Percentiles rank a stretch among this genome's conserved stretches.
These are phyloP conservation scores for Zaprionus ornatus DNA, from an alignment of 1,140 invertebrate species.

Conservation along the genomic window DNA sequence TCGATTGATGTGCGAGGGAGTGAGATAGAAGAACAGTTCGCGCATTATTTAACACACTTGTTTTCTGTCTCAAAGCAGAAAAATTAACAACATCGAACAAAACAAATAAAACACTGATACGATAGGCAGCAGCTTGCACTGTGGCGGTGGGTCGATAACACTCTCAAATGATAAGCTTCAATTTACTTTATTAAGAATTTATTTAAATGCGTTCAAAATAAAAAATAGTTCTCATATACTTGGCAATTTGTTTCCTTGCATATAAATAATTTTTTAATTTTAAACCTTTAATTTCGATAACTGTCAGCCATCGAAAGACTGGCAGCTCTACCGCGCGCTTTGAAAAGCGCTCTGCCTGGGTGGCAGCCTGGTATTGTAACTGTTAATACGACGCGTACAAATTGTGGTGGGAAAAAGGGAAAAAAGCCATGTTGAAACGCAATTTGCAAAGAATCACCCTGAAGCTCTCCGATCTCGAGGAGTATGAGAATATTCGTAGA, in stretches of 20 bases:
- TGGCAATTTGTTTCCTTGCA: not conserved
- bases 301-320: slow-evolving; percentile 10
- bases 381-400: slow-evolving; percentile 21
- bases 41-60: slow-evolving; percentile 2
- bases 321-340: slow-evolving; percentile 36
- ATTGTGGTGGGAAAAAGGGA: not conserved
- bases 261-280: not conserved
- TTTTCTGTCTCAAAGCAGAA: slow-evolving; percentile 32
- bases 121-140: slow-evolving; percentile 2
- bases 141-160: slow-evolving; percentile 26
- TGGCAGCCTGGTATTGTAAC: slow-evolving; percentile 42
- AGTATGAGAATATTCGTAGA: slow-evolving; percentile 53
- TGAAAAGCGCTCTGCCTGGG: slow-evolving; percentile 20
- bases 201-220: not conserved
- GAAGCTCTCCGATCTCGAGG: slow-evolving; percentile 57
- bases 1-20: not conserved
- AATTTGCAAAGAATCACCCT: slow-evolving; percentile 56
- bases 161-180: not conserved
- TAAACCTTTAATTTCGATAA: not conserved
- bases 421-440: slow-evolving; percentile 48
- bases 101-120: slow-evolving; percentile 11
- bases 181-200: not conserved
- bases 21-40: not conserved
- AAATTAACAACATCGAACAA: not conserved
- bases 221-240: not conserved